Base-by-base conservation (phyloP, 2,113 vertebrate species). In the Limanda limanda region DNA sequence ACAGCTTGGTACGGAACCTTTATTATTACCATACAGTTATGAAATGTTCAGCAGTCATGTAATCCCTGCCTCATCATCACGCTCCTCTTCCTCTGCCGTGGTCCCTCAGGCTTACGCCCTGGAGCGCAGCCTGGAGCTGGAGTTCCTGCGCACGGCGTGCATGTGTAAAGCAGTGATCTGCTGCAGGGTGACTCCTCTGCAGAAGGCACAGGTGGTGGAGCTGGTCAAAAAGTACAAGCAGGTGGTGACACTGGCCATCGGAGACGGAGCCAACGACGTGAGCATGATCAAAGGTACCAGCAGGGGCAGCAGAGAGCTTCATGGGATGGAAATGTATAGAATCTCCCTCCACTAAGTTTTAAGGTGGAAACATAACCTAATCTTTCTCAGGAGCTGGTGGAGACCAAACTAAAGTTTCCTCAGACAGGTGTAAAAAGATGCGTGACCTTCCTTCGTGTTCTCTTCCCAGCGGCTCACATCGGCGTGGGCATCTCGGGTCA, bases 161-260 rank as follows among this genome's bases (percentile, higher is more conserved):
- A 92, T 99, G 96, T 99, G 98, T 83, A 96, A 96, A 74, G 92
- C 95, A 0, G 97, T 99, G 71, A 96, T 99, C 94, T 99, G 96
- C 91, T 99, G 98, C 91, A 90, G 97, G 18, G 97, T 98, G 65
- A 99, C 97, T 0, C 97, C 97, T 0, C 95, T 98, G 68, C 98
- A 99, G 95, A 99, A 99, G 79, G 97, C 98, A 66, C 97, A 98
- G 92, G 96, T 99, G 91, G 97, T 99, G 25, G 94, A 98, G 84
- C 92, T 99, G 87, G 96, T 99, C 82, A 99, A 97, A 94, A 97
- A 93, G 79, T 95, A 97, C 93, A 99, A 97, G 92, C 91, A 91
- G 68, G 96, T 92, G 0, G 95, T 98, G 70, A 99, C 98, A 0
- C 89, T 99, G 90, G 98, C 98, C 7, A 98, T 99, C 0, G 98